A percentile compares a stretch with the other conserved stretches of the same genome.
Conservation (phyloP, 2,113 vertebrate genomes). For the Beaufortia kweichowensis region DNA sequence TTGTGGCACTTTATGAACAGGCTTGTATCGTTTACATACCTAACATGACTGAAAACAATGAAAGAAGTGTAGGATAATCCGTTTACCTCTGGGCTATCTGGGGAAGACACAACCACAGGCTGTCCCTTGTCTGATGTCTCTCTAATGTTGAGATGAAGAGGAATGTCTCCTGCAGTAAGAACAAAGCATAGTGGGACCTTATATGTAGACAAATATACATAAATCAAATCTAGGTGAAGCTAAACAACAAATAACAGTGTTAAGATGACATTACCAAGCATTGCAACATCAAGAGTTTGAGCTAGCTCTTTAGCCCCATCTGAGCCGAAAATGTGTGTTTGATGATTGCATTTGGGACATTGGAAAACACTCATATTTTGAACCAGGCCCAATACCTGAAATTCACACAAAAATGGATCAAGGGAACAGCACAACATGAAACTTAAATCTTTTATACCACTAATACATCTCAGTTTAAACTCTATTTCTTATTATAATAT, state of each 20-base stretch:
- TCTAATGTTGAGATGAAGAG: constrained; percentile 89
- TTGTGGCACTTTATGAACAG: not conserved
- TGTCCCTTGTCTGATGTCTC: constrained; percentile 87
- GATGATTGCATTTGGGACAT: constrained; percentile 90
- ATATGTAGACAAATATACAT: not conserved
- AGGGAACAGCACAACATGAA: too few relatives aligned
- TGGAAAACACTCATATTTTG: constrained; percentile 99
- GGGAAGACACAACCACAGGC: constrained; percentile 88
- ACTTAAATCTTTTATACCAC: too few relatives aligned
- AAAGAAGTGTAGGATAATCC: not conserved
- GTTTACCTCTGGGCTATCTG: constrained; percentile 87
- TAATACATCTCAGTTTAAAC: too few relatives aligned
- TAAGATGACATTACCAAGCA: too few relatives aligned
- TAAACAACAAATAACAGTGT: too few relatives aligned
- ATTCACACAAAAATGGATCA: not conserved
- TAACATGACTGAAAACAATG: not conserved
- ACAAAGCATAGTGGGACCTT: not conserved
- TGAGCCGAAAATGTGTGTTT: constrained; percentile 92
- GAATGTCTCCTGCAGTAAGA: constrained; percentile 83
- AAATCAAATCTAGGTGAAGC: not conserved
- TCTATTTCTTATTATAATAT: too few relatives aligned
- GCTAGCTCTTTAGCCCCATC: constrained; percentile 86
- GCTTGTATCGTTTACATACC: not conserved
- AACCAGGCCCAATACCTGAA: constrained; percentile 90
- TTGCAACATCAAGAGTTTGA: constrained; percentile 76